A percentile compares a stretch with the other conserved stretches of the same genome.
phyloP scores from a whole-genome alignment of 2,113 vertebrate genomes.

The Vulpes lagopus region DNA sequence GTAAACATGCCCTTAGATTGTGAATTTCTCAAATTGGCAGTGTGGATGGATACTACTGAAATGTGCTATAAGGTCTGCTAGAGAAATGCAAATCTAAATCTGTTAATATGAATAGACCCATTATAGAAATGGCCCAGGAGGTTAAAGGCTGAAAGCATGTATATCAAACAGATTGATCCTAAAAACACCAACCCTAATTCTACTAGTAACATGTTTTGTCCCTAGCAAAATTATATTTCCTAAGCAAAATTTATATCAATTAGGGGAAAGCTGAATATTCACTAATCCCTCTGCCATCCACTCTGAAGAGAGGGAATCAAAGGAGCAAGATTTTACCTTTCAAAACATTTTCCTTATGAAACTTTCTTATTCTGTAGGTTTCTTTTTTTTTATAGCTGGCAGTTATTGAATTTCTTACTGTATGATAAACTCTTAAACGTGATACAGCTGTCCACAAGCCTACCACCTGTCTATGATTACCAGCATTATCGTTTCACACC shows the following conservation, averaged over 20 bases:
- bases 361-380: background rate
- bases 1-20: background rate
- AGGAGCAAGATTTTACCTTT: background rate
- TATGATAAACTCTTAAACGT: background rate
- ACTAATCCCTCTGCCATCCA: too few relatives aligned
- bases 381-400: background rate
- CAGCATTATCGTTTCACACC: background rate
- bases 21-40: background rate
- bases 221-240: background rate
- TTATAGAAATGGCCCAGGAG: background rate
- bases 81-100: background rate
- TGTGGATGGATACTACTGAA: background rate
- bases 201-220: background rate
- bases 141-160: background rate
- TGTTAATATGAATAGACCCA: background rate
- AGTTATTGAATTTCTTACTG: background rate
- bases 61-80: background rate
- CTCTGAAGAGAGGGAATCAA: background rate
- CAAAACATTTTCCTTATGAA: background rate
- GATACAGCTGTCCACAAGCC: rapidly evolving
- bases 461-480: rapidly evolving
- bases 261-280: background rate
- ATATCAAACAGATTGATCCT: background rate
- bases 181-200: background rate
- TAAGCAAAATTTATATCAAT: background rate